These are phyloP conservation scores for Gymnoscelis rufifasciata DNA, from an alignment of 2,888 invertebrate species.

Conservation along the genomic window DNA sequence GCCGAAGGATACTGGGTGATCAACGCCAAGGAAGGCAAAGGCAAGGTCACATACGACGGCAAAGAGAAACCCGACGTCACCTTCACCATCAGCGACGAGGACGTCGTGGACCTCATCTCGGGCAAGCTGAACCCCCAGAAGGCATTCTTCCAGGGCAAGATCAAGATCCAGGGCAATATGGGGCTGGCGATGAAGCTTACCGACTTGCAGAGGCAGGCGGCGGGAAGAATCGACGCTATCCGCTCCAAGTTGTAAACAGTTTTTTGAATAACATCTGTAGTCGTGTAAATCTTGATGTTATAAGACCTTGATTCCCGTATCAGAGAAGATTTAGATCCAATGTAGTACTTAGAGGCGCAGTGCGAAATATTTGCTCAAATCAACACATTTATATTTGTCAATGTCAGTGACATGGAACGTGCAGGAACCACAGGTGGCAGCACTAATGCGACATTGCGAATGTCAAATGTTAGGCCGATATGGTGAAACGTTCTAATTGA, in stretches of 20 bases:
- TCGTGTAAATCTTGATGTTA: too few species aligned
- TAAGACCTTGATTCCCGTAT: too few species aligned
- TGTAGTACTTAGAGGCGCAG: too few species aligned
- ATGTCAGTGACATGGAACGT: too few species aligned
- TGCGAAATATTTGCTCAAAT: too few species aligned
- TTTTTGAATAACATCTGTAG: too few species aligned
- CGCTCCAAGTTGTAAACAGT: conserved; percentile 88
- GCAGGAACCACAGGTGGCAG: too few species aligned
- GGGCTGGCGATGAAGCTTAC: conserved; percentile 96
- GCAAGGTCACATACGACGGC: conserved; percentile 89
- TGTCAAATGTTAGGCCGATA: too few species aligned
- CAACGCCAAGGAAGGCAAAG: conserved; percentile 93
- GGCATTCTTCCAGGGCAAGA: conserved; percentile 97
- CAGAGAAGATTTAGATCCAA: too few species aligned
- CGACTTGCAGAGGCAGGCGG: conserved; percentile 87
- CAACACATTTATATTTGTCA: too few species aligned
- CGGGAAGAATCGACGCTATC: conserved; percentile 84
- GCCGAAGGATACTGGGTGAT: conserved; percentile 94
- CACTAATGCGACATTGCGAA: too few species aligned
- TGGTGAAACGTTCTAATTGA: too few species aligned
- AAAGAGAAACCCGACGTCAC: conserved; percentile 93
- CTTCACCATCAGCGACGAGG: conserved; percentile 92
- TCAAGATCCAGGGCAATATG: conserved; percentile 98
- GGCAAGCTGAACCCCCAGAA: conserved; percentile 97
- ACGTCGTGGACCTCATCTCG: conserved; percentile 91